Conservation (phyloP, 2,888 invertebrate species). For the Ganaspis brasiliensis region DNA sequence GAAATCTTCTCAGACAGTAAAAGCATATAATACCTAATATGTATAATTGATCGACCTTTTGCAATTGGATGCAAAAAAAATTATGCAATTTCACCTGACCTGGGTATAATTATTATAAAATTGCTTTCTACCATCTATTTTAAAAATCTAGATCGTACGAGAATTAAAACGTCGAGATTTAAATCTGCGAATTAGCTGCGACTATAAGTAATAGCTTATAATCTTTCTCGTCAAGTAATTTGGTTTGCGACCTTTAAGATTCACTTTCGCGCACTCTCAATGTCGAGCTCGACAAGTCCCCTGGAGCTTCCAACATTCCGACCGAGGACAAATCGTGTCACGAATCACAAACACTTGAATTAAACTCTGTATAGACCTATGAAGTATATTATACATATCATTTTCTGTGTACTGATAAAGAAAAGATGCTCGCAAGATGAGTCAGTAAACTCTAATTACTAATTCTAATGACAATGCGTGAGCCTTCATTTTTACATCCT, state of each 20-base stretch:
- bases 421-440: slow-evolving; percentile 7
- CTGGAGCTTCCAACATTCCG: slow-evolving; percentile 50
- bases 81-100: not conserved
- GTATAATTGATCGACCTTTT: not conserved
- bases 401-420: slow-evolving; percentile 32
- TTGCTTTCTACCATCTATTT: not conserved
- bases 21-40: too few relatives aligned
- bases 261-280: slow-evolving; percentile 58
- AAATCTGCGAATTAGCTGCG: not conserved
- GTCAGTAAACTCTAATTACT: slow-evolving; percentile 29
- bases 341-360: slow-evolving; percentile 52
- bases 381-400: not conserved
- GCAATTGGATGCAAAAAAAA: not conserved
- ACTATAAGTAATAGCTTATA: not conserved
- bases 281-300: slow-evolving; percentile 52
- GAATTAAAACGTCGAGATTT: not conserved
- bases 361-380: not conserved
- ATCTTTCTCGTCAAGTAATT: slow-evolving; percentile 5
- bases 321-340: slow-evolving; percentile 60
- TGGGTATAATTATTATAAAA: not conserved
- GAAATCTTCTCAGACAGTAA: too few relatives aligned
- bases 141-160: not conserved
- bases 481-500: slow-evolving; percentile 38
- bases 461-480: slow-evolving; percentile 34
- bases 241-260: slow-evolving; percentile 58